Evolutionary conservation across 2,113 vertebrate species (phyloP).

Genomic region (Columba livia): DNA sequence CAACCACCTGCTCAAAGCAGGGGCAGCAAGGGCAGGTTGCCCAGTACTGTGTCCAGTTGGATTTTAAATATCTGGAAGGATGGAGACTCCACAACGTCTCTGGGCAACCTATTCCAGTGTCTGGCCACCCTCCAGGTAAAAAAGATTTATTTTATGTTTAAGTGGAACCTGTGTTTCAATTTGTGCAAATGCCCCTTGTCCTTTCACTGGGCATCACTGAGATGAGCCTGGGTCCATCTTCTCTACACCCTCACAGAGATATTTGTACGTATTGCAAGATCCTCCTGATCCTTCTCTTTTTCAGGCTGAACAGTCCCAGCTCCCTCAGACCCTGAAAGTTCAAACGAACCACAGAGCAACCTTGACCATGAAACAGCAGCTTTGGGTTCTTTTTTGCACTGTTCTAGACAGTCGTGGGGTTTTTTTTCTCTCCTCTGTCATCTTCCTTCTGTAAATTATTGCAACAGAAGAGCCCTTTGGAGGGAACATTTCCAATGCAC

Average conservation of each 20-base stretch:
- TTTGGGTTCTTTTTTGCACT: not conserved
- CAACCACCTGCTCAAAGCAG: not conserved
- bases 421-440: not conserved
- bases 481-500: not conserved
- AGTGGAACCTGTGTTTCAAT: not conserved
- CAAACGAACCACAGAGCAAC: not conserved
- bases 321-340: not conserved
- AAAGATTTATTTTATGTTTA: not conserved
- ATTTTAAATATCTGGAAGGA: too few relatives aligned
- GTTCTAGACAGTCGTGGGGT: not conserved
- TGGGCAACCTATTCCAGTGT: not conserved
- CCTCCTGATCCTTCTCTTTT: not conserved
- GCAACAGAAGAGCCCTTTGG: not conserved
- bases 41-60: not conserved
- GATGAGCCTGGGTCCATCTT: not conserved
- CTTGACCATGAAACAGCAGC: not conserved
- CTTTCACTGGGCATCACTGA: not conserved
- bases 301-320: not conserved
- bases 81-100: not conserved
- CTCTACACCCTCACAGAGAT: not conserved
- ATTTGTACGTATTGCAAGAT: not conserved
- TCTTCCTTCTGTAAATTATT: not conserved
- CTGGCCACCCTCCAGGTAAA: not conserved
- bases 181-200: not conserved
- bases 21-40: not conserved